Evolutionary conservation across 1,140 invertebrate genomes (phyloP).

Genomic region (Caerostris darwini): DNA sequence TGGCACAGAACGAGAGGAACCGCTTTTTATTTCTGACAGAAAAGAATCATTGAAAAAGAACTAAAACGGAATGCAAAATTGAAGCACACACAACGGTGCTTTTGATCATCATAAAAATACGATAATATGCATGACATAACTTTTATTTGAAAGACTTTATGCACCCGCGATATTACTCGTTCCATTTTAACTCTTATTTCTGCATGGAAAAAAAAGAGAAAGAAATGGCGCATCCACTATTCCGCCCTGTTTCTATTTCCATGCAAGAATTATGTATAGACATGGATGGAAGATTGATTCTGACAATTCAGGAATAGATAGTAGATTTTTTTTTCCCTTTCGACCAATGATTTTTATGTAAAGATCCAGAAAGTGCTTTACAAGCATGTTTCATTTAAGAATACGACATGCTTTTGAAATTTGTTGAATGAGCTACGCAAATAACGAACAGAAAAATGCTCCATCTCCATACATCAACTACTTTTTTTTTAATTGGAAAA

Average conservation of each 20-base stretch:
- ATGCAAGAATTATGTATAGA: not conserved
- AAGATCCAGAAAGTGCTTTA: not conserved
- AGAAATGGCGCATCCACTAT: not conserved
- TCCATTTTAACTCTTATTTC: not conserved
- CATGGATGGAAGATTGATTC: not conserved
- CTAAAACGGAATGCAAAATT: not conserved
- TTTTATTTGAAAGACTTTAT: not conserved
- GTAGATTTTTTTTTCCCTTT: not conserved
- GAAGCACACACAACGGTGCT: not conserved
- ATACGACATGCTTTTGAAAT: not conserved
- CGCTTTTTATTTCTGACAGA: not conserved
- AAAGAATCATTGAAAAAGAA: not conserved
- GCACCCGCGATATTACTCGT: not conserved
- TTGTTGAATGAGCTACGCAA: not conserved
- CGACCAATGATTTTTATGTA: not conserved
- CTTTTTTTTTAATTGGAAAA: too few relatives aligned
- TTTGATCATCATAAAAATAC: constrained; percentile 39
- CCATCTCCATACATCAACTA: too few relatives aligned
- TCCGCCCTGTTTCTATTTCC: not conserved
- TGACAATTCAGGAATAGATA: not conserved
- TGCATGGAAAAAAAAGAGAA: not conserved
- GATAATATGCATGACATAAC: constrained; percentile 37
- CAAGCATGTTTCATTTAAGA: not conserved
- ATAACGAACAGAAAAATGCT: too few relatives aligned
- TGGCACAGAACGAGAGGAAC: not conserved